Base-by-base conservation (phyloP, 2,888 invertebrate genomes). In the Bombyx huttoni region DNA sequence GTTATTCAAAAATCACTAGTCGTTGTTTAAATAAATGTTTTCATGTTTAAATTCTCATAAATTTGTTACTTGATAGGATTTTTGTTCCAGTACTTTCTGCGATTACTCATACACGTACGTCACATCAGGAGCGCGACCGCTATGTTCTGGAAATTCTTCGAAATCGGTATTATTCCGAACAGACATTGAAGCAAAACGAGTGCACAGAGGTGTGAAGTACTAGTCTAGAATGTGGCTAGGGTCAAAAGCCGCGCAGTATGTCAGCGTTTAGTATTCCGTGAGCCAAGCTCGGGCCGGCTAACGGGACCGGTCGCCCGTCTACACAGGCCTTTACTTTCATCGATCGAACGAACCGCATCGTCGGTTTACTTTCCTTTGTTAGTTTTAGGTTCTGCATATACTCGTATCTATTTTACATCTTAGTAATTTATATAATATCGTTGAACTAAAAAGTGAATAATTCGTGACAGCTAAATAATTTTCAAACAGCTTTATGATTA, bases 181-280 rank as follows among this genome's bases (percentile, higher is more conserved):
- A 53, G 57, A 61, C 61, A 56, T 60, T 56, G 58, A 58, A 64
- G 63, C 67, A 64, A 73, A 77, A 75, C 58, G 65, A 73, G 73
- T 79, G 74, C 71, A 75, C 60, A 71, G 70, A 81, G 75, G 80
- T 81, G 82, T 73, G 72, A 81, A 82, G 79, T 80, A 71, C 76
- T 75, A 83, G 79, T 76, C 82, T 85, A 87, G 85, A 87, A 87
- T 85, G 86, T 86, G 68, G 70, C 69, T 82, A 86, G 86, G 87
- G 88, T 87, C 88, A 88, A 87, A 87, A 86, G 81, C 87, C 88
- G 85, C 84, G 82, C 76, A 84, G 87, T 88, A 76, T 88, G 87
- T 88, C 87, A 88, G 85, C 78, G 85, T 80, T 88, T 86, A 86
- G 87, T 87, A 87, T 88, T 86, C 87, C 82, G 79, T 78, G 81